A percentile compares a stretch with the other conserved stretches of the same genome.
Evolutionary conservation across 2,797 vertebrate genomes (phyloP).

Genomic region (Eulemur albifrons): DNA sequence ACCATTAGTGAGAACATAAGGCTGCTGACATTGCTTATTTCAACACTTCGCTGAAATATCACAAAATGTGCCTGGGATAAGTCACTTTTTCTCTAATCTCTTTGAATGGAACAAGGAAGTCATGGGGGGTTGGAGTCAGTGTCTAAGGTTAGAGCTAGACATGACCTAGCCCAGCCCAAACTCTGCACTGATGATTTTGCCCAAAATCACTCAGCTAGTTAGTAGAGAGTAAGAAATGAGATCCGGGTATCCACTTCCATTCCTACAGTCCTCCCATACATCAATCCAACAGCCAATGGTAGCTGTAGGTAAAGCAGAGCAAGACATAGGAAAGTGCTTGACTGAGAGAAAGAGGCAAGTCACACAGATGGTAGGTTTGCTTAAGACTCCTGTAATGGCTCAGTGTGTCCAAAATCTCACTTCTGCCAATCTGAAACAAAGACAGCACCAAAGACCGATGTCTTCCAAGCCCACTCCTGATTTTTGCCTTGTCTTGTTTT

Average conservation of each 20-base stretch:
- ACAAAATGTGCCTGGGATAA: not conserved
- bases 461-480: not conserved
- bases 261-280: not conserved
- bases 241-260: not conserved
- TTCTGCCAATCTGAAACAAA: not conserved
- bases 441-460: not conserved
- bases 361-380: not conserved
- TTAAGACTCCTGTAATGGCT: not conserved
- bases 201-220: not conserved
- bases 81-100: not conserved
- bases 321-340: not conserved
- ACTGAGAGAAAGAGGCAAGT: not conserved
- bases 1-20: conserved; percentile 4
- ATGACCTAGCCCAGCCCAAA: not conserved
- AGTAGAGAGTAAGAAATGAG: not conserved
- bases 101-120: not conserved
- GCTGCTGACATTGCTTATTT: conserved; percentile 30
- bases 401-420: not conserved
- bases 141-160: not conserved
- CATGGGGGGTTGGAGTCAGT: not conserved
- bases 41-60: not conserved
- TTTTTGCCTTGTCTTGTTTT: not conserved
- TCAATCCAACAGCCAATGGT: not conserved
- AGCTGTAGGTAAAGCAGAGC: not conserved
- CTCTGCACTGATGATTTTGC: not conserved